These are phyloP conservation scores for Dissostichus mawsoni DNA, from an alignment of 2,113 vertebrate species.

Conservation along the genomic window DNA sequence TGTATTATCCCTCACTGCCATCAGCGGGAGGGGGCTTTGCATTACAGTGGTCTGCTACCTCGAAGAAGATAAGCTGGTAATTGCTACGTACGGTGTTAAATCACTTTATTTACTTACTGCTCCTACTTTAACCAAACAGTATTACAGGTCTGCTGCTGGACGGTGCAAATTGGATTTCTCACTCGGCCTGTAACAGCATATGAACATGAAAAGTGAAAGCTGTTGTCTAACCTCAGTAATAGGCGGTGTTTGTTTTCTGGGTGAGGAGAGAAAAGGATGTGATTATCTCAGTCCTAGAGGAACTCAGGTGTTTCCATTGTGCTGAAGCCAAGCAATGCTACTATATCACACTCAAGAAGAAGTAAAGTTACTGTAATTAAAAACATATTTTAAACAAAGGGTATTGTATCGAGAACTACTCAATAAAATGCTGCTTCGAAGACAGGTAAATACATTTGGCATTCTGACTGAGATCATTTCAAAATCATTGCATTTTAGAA, in stretches of 20 bases:
- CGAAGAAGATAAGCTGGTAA: slow-evolving; percentile 45
- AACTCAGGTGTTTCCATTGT: slow-evolving; percentile 24
- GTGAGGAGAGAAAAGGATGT: slow-evolving; percentile 25
- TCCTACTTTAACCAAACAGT: slow-evolving; percentile 43
- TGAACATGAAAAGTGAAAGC: slow-evolving; percentile 43
- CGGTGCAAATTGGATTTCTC: slow-evolving; percentile 31
- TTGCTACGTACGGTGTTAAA: slow-evolving; percentile 45
- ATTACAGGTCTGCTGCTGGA: slow-evolving; percentile 32
- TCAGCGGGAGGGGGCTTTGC: slow-evolving; percentile 43
- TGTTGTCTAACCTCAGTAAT: slow-evolving; percentile 27
- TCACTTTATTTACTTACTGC: slow-evolving; percentile 52
- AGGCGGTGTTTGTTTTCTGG: slow-evolving; percentile 45
- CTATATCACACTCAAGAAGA: slow-evolving; percentile 16
- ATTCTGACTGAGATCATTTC: neutral
- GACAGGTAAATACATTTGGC: neutral
- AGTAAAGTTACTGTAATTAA: neutral
- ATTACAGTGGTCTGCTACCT: slow-evolving; percentile 26
- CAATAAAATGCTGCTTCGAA: neutral
- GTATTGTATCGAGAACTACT: slow-evolving; percentile 5
- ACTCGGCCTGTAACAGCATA: neutral
- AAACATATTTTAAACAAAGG: neutral
- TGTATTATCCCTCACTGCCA: slow-evolving; percentile 45
- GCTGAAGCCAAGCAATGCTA: slow-evolving; percentile 7
- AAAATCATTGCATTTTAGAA: neutral
- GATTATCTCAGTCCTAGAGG: slow-evolving; percentile 48